Conservation (phyloP, 1,140 invertebrate species). For the Aphaenogaster ashmeadi region DNA sequence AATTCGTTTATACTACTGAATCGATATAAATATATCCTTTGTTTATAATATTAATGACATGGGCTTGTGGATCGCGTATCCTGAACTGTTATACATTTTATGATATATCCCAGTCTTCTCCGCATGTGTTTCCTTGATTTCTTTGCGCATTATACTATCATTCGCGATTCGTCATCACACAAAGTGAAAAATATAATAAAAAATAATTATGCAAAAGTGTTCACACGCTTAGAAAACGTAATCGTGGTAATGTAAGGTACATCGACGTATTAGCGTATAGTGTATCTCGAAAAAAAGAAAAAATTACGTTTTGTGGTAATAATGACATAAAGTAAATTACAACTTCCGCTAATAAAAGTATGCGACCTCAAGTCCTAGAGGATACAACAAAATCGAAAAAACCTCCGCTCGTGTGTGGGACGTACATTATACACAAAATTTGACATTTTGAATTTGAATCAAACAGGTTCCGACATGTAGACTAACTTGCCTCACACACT, state of each 20-base stretch:
- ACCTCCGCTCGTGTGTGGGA: slow-evolving; percentile 42
- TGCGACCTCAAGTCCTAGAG: slow-evolving; percentile 8
- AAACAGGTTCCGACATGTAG: slow-evolving; percentile 12
- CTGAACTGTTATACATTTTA: slow-evolving; percentile 73
- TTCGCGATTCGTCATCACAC: slow-evolving; percentile 32
- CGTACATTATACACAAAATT: slow-evolving; percentile 64
- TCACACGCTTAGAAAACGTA: slow-evolving; percentile 28
- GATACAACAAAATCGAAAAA: slow-evolving; percentile 65
- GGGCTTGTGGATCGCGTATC: slow-evolving; percentile 64
- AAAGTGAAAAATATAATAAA: slow-evolving; percentile 40
- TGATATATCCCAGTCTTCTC: slow-evolving; percentile 60
- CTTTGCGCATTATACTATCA: slow-evolving; percentile 58
- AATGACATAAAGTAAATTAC: slow-evolving; percentile 33
- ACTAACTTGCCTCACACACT: neutral
- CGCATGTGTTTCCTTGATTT: slow-evolving; percentile 19
- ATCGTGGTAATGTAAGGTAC: slow-evolving; percentile 31
- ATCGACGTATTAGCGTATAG: slow-evolving; percentile 2
- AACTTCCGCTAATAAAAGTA: neutral
- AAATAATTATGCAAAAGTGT: slow-evolving; percentile 63
- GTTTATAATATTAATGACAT: slow-evolving; percentile 83
- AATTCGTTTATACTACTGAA: slow-evolving; percentile 84
- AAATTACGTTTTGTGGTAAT: slow-evolving; percentile 10
- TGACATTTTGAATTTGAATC: slow-evolving; percentile 30
- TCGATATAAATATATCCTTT: slow-evolving; percentile 85
- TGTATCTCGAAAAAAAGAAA: neutral